These are phyloP conservation scores for Liodrosophila aerea DNA, from an alignment of 2,888 invertebrate species.

Conservation along the genomic window DNA sequence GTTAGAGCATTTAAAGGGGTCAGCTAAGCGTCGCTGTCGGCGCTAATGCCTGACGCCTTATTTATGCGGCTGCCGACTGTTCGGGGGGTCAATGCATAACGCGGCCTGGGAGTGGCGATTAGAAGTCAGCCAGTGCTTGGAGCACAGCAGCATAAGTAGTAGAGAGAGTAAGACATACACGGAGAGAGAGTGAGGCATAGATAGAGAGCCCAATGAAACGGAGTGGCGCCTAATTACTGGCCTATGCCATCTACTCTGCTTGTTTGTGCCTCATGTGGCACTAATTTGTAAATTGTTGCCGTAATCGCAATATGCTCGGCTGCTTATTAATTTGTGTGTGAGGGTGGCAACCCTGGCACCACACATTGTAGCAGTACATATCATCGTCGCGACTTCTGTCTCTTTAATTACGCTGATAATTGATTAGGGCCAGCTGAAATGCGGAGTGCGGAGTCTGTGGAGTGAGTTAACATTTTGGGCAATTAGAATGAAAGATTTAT, in stretches of 20 bases:
- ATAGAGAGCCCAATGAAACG: constrained; percentile 24
- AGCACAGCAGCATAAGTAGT: background rate
- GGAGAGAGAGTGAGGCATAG: background rate
- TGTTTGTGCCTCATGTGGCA: constrained; percentile 71
- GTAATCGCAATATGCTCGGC: constrained; percentile 72
- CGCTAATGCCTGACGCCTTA: constrained; percentile 61
- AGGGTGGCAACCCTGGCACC: constrained; percentile 43
- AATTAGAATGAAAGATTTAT: constrained; percentile 64
- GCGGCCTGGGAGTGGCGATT: constrained; percentile 18
- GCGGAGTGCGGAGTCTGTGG: constrained; percentile 17
- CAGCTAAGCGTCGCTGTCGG: constrained; percentile 55
- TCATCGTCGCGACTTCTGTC: constrained; percentile 45
- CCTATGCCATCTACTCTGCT: constrained; percentile 19
- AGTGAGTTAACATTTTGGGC: constrained; percentile 32
- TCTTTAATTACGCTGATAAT: constrained; percentile 68
- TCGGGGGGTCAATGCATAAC: constrained; percentile 49
- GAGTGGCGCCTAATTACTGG: constrained; percentile 58
- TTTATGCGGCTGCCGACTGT: constrained; percentile 47
- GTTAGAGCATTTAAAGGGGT: constrained; percentile 49
- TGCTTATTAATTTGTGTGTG: constrained; percentile 71
- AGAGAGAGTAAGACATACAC: constrained; percentile 1
- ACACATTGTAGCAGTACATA: constrained; percentile 4
- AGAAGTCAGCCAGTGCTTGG: background rate
- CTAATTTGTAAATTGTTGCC: constrained; percentile 75
- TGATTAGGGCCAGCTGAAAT: constrained; percentile 58